Evolutionary conservation across 2,113 vertebrate species (phyloP).

Genomic region (Callorhinus ursinus): DNA sequence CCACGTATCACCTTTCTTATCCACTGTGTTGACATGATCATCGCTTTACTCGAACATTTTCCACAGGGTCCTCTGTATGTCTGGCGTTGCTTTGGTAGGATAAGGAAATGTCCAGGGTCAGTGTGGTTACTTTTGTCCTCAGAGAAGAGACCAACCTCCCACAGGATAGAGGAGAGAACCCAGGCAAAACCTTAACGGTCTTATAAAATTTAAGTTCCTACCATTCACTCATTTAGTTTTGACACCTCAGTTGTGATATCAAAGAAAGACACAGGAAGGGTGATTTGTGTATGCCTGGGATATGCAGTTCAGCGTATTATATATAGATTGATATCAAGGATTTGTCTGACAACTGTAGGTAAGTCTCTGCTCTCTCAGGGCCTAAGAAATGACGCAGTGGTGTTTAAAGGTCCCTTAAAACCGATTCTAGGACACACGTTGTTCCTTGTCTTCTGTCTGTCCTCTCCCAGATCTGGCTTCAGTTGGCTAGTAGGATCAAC

Average conservation of each 20-base stretch:
- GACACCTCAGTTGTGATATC: background rate
- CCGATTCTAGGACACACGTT: too few species aligned
- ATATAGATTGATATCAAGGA: background rate
- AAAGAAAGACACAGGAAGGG: background rate
- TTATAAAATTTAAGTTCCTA: background rate
- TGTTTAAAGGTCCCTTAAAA: background rate
- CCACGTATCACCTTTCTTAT: fast-evolving
- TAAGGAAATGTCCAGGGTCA: background rate
- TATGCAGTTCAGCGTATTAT: background rate
- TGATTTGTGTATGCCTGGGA: background rate
- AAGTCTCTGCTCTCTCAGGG: background rate
- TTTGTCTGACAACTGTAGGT: background rate
- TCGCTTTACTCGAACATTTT: background rate
- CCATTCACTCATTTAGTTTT: background rate
- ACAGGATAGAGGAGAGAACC: background rate
- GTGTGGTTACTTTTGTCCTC: background rate
- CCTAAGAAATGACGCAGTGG: background rate
- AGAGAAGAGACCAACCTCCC: background rate
- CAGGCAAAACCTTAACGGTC: background rate
- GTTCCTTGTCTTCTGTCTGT: background rate
- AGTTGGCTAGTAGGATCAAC: background rate
- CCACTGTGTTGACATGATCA: fast-evolving
- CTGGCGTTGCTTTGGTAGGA: background rate
- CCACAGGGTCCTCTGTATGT: background rate
- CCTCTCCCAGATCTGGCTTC: background rate